Evolutionary conservation across 2,797 vertebrate genomes (phyloP).

Genomic region (Karalla daura): DNA sequence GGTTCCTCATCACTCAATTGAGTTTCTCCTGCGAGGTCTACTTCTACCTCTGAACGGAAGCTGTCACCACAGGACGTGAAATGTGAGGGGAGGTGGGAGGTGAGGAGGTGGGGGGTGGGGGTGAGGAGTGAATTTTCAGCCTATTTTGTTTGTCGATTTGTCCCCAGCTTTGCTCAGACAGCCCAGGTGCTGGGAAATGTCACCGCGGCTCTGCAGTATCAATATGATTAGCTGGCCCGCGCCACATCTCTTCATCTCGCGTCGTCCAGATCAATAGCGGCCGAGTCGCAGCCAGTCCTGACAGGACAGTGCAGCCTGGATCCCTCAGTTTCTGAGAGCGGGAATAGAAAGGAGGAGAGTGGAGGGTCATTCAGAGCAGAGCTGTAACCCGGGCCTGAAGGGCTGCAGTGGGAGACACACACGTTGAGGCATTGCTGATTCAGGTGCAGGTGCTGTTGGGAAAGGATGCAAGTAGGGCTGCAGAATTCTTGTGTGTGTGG

Average conservation of each 20-base stretch:
- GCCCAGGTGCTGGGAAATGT: conserved; percentile 75
- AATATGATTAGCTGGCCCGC: conserved; percentile 68
- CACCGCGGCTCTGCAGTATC: conserved; percentile 62
- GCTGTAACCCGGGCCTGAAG: too few species aligned
- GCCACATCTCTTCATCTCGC: conserved; percentile 55
- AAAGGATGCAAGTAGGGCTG: too few species aligned
- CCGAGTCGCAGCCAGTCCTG: conserved; percentile 36
- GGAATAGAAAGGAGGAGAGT: neutral
- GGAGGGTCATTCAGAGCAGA: too few species aligned
- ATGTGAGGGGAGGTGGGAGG: conserved; percentile 65
- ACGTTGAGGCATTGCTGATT: too few species aligned
- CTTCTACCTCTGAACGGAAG: conserved; percentile 59
- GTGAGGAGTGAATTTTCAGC: conserved; percentile 65
- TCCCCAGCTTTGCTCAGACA: conserved; percentile 56
- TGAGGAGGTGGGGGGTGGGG: too few species aligned
- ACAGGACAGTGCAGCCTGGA: conserved; percentile 21
- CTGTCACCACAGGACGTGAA: conserved; percentile 63
- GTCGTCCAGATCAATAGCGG: conserved; percentile 60
- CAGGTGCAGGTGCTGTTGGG: too few species aligned
- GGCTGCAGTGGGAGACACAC: too few species aligned
- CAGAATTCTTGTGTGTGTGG: too few species aligned
- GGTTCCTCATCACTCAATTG: conserved; percentile 68
- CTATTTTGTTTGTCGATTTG: conserved; percentile 71
- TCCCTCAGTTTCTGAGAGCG: conserved; percentile 12
- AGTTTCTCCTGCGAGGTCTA: conserved; percentile 61